Base-by-base conservation (phyloP, 2,888 invertebrate genomes). In the Drosophila dives region DNA sequence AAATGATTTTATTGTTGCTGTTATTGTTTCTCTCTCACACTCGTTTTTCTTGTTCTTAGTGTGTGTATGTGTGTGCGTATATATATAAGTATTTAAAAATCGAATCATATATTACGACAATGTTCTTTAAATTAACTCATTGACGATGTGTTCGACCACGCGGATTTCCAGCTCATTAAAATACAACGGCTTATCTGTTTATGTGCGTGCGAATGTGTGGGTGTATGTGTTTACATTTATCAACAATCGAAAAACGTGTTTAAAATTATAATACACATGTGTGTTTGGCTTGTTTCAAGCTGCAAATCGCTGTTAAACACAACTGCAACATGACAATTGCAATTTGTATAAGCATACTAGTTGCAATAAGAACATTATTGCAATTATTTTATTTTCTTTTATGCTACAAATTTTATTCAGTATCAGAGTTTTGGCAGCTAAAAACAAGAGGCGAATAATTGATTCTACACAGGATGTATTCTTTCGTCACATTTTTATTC, bases 111-210 rank as follows among this genome's bases (percentile, higher is more conserved):
- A 54, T 54, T 83, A 84, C 82, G 82, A 72, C 86, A 82, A 72
- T 78, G 83, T 85, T 85, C 80, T 87, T 87, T 71, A 72, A 82
- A 78, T 77, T 85, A 78, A 82, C 72, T 84, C 81, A 79, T 33
- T 17, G 64, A 49, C 59, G 42, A 72, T 66, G 69, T 72, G 77
- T 64, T 71, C 56, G 65, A 81, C 81, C 72, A 69, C 75, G 81
- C 76, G 76, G 73, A 72, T 71, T 64, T 75, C 23, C 66, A 76
- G 60, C 34, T 68, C 78, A 83, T 78, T 81, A 76, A 84, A 72
- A 54, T 74, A 54, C 58, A 63, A 48, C 63, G 42, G 54, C 36
- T 26, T 29, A 26, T n/a, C 29, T n/a, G n/a, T 56, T 40, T n/a
- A 6, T 60, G 40, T 49, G 40, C 32, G 29, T 50, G 29, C 32